Percentiles rank a stretch among this genome's conserved stretches.
These are phyloP conservation scores for Orthonevra nobilis DNA, from an alignment of 2,888 invertebrate genomes.

Conservation along the genomic window DNA sequence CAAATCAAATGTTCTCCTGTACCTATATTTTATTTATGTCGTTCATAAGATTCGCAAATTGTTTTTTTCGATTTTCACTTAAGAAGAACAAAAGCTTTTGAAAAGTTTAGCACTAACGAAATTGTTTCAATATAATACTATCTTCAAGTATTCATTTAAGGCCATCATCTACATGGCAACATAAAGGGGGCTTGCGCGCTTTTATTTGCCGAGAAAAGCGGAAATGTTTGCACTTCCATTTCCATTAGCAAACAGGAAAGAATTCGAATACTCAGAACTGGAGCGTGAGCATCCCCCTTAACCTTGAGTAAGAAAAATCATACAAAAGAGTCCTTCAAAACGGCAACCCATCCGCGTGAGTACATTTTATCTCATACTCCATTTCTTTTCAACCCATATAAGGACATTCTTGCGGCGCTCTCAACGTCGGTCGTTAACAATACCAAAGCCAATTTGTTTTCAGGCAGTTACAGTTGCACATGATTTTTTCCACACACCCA, in stretches of 20 bases:
- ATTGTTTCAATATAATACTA: too few relatives aligned
- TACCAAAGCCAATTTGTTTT: slow-evolving; percentile 50
- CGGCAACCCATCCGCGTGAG: slow-evolving; percentile 3
- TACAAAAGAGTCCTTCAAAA: slow-evolving; percentile 1
- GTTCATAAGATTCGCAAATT: too few relatives aligned
- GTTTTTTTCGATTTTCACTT: too few relatives aligned
- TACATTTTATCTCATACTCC: neutral
- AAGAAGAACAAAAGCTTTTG: too few relatives aligned
- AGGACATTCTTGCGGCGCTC: too few relatives aligned
- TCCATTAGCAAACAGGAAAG: slow-evolving; percentile 4
- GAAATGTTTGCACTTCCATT: slow-evolving; percentile 30
- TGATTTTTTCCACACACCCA: neutral
- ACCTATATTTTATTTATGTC: too few relatives aligned
- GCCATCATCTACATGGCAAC: too few relatives aligned
- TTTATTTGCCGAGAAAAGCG: neutral
- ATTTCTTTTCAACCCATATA: too few relatives aligned
- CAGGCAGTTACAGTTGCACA: neutral
- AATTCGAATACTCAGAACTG: neutral
- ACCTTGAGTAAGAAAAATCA: neutral
- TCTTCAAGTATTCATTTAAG: too few relatives aligned
- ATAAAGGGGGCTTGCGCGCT: neutral
- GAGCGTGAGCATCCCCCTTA: neutral
- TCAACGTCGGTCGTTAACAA: slow-evolving; percentile 34
- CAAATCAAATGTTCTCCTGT: too few relatives aligned
- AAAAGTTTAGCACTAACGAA: too few relatives aligned